Percentiles rank a stretch among this genome's conserved stretches.
phyloP scores from a whole-genome alignment of 2,797 vertebrate species.

The Streptopelia turtur region DNA sequence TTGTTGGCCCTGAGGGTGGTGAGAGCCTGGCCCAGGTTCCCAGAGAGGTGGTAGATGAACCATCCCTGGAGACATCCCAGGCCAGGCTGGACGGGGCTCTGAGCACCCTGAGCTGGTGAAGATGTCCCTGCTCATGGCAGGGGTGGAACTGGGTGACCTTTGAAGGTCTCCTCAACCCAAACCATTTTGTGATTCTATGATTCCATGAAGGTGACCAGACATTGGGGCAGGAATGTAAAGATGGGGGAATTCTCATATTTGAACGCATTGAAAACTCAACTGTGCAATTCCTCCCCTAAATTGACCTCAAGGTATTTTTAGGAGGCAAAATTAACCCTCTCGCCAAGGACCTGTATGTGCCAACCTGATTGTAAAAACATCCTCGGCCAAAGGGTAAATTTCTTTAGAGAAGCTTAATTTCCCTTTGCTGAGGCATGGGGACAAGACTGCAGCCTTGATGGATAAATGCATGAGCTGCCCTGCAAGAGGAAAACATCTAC shows the following conservation, averaged over 20 bases:
- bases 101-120: too few relatives aligned
- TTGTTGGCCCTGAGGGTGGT: too few relatives aligned
- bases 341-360: not conserved
- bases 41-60: too few relatives aligned
- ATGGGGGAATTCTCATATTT: not conserved
- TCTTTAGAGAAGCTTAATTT: not conserved
- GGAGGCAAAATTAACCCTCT: not conserved
- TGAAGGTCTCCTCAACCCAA: too few relatives aligned
- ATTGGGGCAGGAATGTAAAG: fast-evolving
- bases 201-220: not conserved
- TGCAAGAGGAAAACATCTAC: not conserved
- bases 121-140: too few relatives aligned
- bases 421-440: not conserved
- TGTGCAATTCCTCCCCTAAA: not conserved
- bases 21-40: too few relatives aligned
- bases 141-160: too few relatives aligned
- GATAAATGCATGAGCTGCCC: not conserved
- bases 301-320: not conserved
- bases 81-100: too few relatives aligned
- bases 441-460: not conserved
- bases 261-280: not conserved
- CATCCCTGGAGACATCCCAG: too few relatives aligned
- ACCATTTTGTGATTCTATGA: too few relatives aligned
- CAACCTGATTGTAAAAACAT: not conserved
- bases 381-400: not conserved